phyloP scores from a whole-genome alignment of 2,888 invertebrate genomes.

The Teleiodes luculella region DNA sequence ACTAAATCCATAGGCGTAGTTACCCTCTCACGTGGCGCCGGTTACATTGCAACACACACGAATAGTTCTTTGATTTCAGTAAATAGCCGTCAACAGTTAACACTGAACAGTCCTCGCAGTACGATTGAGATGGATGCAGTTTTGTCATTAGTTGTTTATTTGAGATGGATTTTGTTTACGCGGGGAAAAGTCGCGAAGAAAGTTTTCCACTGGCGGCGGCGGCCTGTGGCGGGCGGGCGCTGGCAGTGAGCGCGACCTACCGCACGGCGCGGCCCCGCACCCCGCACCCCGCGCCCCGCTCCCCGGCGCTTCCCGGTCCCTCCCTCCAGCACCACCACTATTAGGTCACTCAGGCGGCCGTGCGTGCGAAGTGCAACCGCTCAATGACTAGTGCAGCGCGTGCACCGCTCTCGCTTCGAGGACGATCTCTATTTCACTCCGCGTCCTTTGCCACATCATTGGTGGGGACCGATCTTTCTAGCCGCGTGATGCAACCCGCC shows the following conservation, averaged over 20 bases:
- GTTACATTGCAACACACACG: conserved; percentile 58
- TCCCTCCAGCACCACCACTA: conserved; percentile 77
- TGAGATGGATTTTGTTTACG: conserved; percentile 59
- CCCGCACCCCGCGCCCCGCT: conserved; percentile 43
- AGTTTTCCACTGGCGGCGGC: conserved; percentile 70
- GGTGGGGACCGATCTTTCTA: conserved; percentile 78
- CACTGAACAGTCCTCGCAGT: conserved; percentile 1
- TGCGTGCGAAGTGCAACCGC: conserved; percentile 75
- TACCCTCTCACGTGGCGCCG: conserved; percentile 55
- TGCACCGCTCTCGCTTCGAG: conserved; percentile 78
- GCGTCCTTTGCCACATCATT: conserved; percentile 75
- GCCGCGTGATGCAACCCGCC: conserved; percentile 68
- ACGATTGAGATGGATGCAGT: neutral
- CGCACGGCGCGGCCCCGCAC: conserved; percentile 54
- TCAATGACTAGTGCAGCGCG: conserved; percentile 73
- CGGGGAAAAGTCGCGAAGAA: conserved; percentile 75
- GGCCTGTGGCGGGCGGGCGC: conserved; percentile 61
- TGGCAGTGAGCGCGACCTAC: conserved; percentile 77
- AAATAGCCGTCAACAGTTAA: conserved; percentile 20
- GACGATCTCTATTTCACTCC: conserved; percentile 78
- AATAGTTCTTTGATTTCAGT: conserved; percentile 38
- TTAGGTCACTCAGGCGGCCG: conserved; percentile 75
- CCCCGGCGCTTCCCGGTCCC: conserved; percentile 72
- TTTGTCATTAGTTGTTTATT: conserved; percentile 28
- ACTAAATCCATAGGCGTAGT: conserved; percentile 74